Percentiles rank a stretch among this genome's conserved stretches.
Conservation (phyloP, 2,113 vertebrate genomes). For the Nannospalax galili region DNA sequence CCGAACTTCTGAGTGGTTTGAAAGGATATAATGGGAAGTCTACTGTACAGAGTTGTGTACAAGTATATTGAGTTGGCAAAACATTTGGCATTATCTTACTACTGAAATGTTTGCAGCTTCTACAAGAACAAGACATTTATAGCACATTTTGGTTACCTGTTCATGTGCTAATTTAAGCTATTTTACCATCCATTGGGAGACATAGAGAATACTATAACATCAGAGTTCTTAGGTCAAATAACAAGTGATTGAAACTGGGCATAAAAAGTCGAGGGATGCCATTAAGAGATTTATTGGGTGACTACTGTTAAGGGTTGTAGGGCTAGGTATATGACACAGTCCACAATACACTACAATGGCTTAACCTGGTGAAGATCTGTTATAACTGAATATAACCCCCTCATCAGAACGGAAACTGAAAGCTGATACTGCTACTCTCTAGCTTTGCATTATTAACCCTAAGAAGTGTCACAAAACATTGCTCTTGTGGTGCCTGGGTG, state of each 20-base stretch:
- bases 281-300: background rate
- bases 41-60: background rate
- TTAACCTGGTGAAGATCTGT: background rate
- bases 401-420: background rate
- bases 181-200: background rate
- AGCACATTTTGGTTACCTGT: background rate
- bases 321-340: background rate
- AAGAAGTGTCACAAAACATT: background rate
- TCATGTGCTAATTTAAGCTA: conserved; percentile 18
- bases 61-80: background rate
- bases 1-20: background rate
- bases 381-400: background rate
- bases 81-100: background rate
- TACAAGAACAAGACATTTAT: background rate
- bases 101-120: background rate
- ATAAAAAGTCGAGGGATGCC: background rate
- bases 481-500: background rate
- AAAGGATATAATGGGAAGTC: background rate
- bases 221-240: conserved; percentile 39
- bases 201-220: conserved; percentile 5
- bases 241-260: background rate
- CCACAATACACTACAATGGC: background rate
- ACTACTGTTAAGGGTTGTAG: background rate
- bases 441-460: background rate
- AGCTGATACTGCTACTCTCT: background rate